Evolutionary conservation across 2,888 invertebrate genomes (phyloP), one percentile per base, ranked within the genome.

Genomic region (Tanytarsus gracilentus): DNA sequence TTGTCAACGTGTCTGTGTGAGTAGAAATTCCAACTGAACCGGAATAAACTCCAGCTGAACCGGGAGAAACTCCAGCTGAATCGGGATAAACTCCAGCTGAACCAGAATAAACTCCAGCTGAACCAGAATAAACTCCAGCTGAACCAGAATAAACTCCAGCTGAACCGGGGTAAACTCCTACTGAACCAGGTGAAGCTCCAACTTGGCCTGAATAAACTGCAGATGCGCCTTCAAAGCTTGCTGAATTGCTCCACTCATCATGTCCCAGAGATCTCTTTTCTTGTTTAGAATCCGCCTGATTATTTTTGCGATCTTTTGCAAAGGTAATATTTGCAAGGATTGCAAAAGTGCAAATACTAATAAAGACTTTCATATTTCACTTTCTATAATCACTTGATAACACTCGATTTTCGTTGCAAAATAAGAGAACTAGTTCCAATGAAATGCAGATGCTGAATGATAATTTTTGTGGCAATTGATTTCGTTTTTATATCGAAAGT

Each of bases 381-480:
- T 16, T 40, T 26, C 14, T 16, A 16, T 56, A 21, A 36, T 1
- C 14, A 33, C 7, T 30, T 3, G 14, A 4, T 14, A 36, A 36
- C 4, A 29, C 30, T 51, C 2, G 27, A 21, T 44, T 44, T 3
- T 8, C 9, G 11, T 16, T 16, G 16, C 36, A 36, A 36, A 16
- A 36, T 36, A 36, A 36, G 18, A 16, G 21, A 39, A 29, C 50
- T 52, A 18, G 4, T 52, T 26, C 9, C n/a, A 25, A n/a, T 14
- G 58, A 58, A 58, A 58, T 58, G 58, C 58, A 58, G 58, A 58
- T 58, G 58, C 11, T 44, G 58, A 58, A 58, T 58, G 58, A 58
- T 48, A 58, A 58, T 48, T 48, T 58, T 58, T 30, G 9, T 8
- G 8, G 16, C 48, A 29, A 48, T 58, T 58, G 29, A 58, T 48